Percentiles rank a stretch among this genome's conserved stretches.
Conservation (phyloP, 1,140 invertebrate genomes). For the Scaptomyza hsui region DNA sequence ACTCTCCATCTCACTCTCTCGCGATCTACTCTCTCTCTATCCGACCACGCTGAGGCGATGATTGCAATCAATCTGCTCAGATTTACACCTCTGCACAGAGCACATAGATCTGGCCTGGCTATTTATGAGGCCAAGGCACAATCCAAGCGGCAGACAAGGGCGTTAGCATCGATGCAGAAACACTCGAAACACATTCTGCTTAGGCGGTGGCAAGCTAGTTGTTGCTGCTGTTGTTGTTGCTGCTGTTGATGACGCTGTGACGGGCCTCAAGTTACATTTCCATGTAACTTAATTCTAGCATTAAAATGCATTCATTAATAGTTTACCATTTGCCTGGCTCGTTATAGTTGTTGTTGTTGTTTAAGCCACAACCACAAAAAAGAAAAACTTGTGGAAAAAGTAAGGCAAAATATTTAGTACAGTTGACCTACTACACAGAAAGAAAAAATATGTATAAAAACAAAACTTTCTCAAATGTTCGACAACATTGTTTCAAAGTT, state of each 20-base stretch:
- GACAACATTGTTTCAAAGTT: conserved; percentile 33
- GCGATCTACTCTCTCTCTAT: background rate
- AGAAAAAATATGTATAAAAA: conserved; percentile 33
- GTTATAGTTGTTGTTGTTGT: conserved; percentile 10
- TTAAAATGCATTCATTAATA: conserved; percentile 79
- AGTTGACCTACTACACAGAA: conserved; percentile 61
- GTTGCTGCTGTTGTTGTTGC: conserved; percentile 5
- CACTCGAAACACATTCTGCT: conserved; percentile 46
- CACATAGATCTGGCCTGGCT: conserved; percentile 12
- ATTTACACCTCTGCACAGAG: conserved; percentile 63
- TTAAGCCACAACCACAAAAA: conserved; percentile 55
- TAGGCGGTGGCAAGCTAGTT: conserved; percentile 54
- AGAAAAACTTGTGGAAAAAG: conserved; percentile 39
- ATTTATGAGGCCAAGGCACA: conserved; percentile 77
- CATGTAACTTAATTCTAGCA: conserved; percentile 80
- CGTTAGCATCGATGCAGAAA: conserved; percentile 76
- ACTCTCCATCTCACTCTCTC: conserved; percentile 7
- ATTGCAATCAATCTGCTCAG: conserved; percentile 71
- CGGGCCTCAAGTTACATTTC: conserved; percentile 65
- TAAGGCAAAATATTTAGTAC: conserved; percentile 57
- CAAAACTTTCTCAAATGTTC: conserved; percentile 60
- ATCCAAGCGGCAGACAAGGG: conserved; percentile 58
- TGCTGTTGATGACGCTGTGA: conserved; percentile 42
- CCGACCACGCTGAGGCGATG: conserved; percentile 8
- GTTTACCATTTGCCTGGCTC: conserved; percentile 35